Conservation (phyloP, 1,140 invertebrate species). For the Drosophila orena region DNA sequence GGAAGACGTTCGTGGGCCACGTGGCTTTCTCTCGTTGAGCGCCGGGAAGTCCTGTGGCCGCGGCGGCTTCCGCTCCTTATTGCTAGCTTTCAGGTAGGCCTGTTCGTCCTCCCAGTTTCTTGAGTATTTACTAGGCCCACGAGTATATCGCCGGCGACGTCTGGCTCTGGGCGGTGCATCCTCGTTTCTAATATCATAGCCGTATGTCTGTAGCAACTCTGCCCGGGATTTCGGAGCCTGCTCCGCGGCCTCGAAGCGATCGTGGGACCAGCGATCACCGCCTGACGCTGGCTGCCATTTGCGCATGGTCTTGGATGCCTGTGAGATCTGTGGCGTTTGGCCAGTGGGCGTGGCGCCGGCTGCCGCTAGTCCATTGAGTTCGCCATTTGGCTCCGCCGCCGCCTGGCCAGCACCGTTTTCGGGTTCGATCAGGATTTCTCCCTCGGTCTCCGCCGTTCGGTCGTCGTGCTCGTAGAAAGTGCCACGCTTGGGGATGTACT, state of each 20-base stretch:
- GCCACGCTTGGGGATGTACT: slow-evolving; percentile 98
- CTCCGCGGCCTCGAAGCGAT: slow-evolving; percentile 92
- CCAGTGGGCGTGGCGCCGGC: slow-evolving; percentile 41
- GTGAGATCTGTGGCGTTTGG: slow-evolving; percentile 65
- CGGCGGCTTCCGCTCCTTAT: slow-evolving; percentile 72
- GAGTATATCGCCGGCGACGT: slow-evolving; percentile 93
- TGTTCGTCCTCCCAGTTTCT: slow-evolving; percentile 96
- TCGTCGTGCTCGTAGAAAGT: slow-evolving; percentile 99
- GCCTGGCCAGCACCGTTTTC: slow-evolving; percentile 38
- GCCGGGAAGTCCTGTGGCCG: slow-evolving; percentile 85
- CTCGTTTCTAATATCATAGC: slow-evolving; percentile 97
- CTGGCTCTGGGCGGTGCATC: slow-evolving; percentile 95
- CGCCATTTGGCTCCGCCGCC: slow-evolving; percentile 32
- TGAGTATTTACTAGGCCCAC: slow-evolving; percentile 95
- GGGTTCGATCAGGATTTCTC: slow-evolving; percentile 30
- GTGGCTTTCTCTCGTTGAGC: slow-evolving; percentile 68
- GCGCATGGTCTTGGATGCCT: slow-evolving; percentile 85
- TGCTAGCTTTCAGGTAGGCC: slow-evolving; percentile 88
- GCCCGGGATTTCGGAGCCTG: slow-evolving; percentile 93
- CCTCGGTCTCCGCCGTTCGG: slow-evolving; percentile 90
- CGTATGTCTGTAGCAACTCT: slow-evolving; percentile 95
- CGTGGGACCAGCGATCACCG: slow-evolving; percentile 93
- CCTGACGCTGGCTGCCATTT: slow-evolving; percentile 85
- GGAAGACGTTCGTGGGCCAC: slow-evolving; percentile 39
- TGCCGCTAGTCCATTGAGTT: slow-evolving; percentile 52